A percentile compares a stretch with the other conserved stretches of the same genome.
Evolutionary conservation across 2,797 vertebrate genomes (phyloP).

Genomic region (Sciurus vulgaris): DNA sequence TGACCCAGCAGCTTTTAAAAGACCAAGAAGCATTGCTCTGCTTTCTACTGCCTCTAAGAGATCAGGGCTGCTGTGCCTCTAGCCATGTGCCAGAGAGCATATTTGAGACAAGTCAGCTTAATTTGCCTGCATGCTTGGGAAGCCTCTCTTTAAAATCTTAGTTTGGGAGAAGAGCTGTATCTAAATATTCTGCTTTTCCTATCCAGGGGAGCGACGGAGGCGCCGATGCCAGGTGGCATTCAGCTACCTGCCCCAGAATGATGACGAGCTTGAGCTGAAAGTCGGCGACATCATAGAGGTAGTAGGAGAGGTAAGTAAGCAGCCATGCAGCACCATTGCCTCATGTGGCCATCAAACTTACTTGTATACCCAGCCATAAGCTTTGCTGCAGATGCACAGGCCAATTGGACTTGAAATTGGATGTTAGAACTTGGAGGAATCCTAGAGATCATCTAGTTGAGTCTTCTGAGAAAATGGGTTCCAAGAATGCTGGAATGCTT

Average conservation of each 20-base stretch:
- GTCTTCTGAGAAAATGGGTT: neutral
- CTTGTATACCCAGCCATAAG: neutral
- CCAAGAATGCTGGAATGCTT: neutral
- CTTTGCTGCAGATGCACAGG: neutral
- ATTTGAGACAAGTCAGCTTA: conserved; percentile 78
- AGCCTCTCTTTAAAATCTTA: conserved; percentile 69
- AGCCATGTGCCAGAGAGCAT: conserved; percentile 66
- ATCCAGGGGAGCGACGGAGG: conserved; percentile 93
- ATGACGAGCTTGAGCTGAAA: conserved; percentile 97
- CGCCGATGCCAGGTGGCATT: conserved; percentile 97
- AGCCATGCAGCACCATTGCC: neutral
- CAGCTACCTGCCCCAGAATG: conserved; percentile 98
- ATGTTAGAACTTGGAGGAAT: conserved; percentile 1
- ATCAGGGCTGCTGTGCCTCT: conserved; percentile 69
- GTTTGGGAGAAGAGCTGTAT: conserved; percentile 56
- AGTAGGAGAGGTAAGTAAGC: conserved; percentile 93
- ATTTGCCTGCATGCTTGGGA: conserved; percentile 78
- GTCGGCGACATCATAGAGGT: conserved; percentile 97
- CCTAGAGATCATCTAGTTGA: neutral
- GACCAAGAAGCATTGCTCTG: conserved; percentile 77
- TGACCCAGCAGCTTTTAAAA: conserved; percentile 81
- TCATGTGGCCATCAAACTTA: neutral
- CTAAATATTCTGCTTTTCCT: conserved; percentile 74
- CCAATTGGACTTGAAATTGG: neutral
- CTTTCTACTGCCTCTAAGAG: conserved; percentile 73